Evolutionary conservation across 1,140 invertebrate genomes (phyloP).

Genomic region (Phthorimaea operculella): DNA sequence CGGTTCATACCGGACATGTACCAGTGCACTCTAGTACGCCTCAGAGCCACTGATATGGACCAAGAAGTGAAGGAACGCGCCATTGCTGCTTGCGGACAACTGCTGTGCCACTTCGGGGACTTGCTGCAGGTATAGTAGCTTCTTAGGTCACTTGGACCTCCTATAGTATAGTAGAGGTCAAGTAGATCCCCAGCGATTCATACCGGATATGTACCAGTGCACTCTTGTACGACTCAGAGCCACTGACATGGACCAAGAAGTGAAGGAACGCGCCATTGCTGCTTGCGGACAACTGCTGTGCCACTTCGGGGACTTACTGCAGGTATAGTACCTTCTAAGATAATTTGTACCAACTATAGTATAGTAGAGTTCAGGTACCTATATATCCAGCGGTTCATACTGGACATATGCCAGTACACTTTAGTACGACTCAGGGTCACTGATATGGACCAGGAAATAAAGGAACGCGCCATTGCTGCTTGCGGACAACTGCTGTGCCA

Average conservation of each 20-base stretch:
- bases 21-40: conserved; percentile 82
- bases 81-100: conserved; percentile 97
- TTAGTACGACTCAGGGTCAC: conserved; percentile 89
- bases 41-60: conserved; percentile 96
- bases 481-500: conserved; percentile 96
- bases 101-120: conserved; percentile 93
- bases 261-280: conserved; percentile 96
- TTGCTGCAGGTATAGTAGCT: conserved; percentile 71
- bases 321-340: no score
- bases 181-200: conserved; percentile 85
- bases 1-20: conserved; percentile 87
- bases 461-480: conserved; percentile 96
- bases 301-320: conserved; percentile 87
- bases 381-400: conserved; percentile 84
- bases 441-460: conserved; percentile 98
- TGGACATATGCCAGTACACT: conserved; percentile 87
- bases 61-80: conserved; percentile 98
- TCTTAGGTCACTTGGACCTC: no score
- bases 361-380: no score
- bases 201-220: conserved; percentile 85
- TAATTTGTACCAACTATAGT: no score
- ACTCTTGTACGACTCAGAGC: conserved; percentile 88
- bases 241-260: conserved; percentile 98
- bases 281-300: conserved; percentile 97
- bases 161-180: no score